These are phyloP conservation scores for Drosophila mulleri DNA, from an alignment of 2,888 invertebrate genomes.

Conservation along the genomic window DNA sequence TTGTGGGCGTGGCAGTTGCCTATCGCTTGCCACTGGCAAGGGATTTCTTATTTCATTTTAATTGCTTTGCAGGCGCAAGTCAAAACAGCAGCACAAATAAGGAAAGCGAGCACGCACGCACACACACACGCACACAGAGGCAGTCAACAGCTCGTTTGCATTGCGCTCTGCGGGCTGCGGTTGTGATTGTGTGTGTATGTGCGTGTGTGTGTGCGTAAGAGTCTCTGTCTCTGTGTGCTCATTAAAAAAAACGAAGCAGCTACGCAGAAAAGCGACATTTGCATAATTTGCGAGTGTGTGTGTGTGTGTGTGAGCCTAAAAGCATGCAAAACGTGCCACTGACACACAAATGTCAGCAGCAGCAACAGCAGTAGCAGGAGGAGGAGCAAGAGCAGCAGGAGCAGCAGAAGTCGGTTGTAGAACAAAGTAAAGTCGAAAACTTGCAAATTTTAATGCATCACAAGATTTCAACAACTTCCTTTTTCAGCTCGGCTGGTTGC, in stretches of 20 bases:
- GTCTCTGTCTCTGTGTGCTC: constrained; percentile 56
- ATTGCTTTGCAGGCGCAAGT: constrained; percentile 64
- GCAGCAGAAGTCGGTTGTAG: constrained; percentile 10
- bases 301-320: constrained; percentile 45
- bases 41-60: constrained; percentile 68
- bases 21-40: constrained; percentile 14
- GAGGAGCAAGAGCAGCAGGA: not conserved
- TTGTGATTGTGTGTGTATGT: constrained; percentile 14
- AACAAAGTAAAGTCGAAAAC: constrained; percentile 75
- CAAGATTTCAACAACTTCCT: constrained; percentile 68
- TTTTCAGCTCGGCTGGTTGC: constrained; percentile 45
- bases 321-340: constrained; percentile 74
- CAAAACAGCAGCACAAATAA: constrained; percentile 41
- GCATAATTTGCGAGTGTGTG: constrained; percentile 57
- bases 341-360: constrained; percentile 75
- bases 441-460: constrained; percentile 79
- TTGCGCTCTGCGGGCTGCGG: constrained; percentile 38
- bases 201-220: not conserved
- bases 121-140: constrained; percentile 15
- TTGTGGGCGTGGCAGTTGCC: constrained; percentile 3
- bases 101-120: constrained; percentile 9
- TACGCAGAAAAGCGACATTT: constrained; percentile 77
- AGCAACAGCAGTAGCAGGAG: constrained; percentile 42
- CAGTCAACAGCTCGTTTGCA: constrained; percentile 44
- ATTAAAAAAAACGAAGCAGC: constrained; percentile 74